Conservation (phyloP, 2,113 vertebrate genomes). For the Scophthalmus maximus region DNA sequence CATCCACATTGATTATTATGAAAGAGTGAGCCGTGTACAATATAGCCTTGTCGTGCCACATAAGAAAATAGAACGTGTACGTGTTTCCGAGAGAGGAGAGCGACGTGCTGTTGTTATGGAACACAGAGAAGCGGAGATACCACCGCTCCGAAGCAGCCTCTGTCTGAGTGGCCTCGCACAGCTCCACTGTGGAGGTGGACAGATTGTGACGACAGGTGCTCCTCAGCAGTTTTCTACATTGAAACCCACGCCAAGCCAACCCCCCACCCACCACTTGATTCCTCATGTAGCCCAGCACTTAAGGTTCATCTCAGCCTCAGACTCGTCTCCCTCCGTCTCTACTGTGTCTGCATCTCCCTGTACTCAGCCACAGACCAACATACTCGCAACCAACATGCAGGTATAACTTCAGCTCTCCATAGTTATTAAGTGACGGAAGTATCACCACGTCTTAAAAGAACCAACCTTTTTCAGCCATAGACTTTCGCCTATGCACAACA, state of each 20-base stretch:
- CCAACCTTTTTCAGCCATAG: too few species aligned
- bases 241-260: constrained; percentile 57
- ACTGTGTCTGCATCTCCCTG: constrained; percentile 19
- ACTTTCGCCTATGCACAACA: too few species aligned
- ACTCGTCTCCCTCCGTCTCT: constrained; percentile 1
- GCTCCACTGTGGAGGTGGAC: constrained; percentile 63
- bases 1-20: not conserved
- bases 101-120: not conserved
- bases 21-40: not conserved
- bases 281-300: constrained; percentile 33
- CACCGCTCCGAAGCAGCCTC: constrained; percentile 25
- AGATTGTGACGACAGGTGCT: constrained; percentile 77
- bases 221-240: constrained; percentile 69
- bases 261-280: constrained; percentile 44
- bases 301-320: constrained; percentile 40
- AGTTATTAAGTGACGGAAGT: too few species aligned
- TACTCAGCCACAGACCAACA: not conserved
- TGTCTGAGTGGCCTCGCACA: constrained; percentile 37
- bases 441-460: too few species aligned
- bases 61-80: not conserved
- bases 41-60: not conserved
- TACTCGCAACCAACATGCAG: not conserved
- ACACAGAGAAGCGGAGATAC: constrained; percentile 4
- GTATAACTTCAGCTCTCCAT: too few species aligned
- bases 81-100: not conserved